Conservation (phyloP, 2,888 invertebrate species). For the Oasisia sp. region DNA sequence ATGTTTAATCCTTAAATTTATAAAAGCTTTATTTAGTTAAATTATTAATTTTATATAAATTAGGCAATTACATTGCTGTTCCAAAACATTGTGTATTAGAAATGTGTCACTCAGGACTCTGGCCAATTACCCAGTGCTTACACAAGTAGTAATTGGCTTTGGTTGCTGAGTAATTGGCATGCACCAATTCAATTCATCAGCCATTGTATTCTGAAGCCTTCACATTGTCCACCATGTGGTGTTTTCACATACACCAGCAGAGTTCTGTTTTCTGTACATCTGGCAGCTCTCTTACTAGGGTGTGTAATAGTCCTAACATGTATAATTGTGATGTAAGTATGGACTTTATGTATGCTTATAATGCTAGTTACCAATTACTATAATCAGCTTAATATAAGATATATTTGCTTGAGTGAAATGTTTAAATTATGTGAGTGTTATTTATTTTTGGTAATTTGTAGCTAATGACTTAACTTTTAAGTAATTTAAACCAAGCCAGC, state of each 20-base stretch:
- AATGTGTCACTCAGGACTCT: not conserved
- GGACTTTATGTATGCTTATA: no score
- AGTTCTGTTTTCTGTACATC: not conserved
- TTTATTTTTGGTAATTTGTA: no score
- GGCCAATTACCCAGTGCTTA: not conserved
- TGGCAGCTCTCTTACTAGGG: not conserved
- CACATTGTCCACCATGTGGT: not conserved
- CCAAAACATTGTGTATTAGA: not conserved
- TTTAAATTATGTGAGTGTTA: not conserved
- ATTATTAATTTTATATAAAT: not conserved
- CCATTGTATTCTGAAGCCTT: not conserved
- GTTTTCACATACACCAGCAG: not conserved
- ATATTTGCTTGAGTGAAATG: not conserved
- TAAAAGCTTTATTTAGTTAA: not conserved
- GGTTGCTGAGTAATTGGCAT: not conserved
- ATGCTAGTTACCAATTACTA: no score
- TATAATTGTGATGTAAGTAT: no score
- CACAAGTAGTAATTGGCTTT: not conserved
- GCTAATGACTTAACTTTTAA: no score
- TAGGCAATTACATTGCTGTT: not conserved
- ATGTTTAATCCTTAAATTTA: not conserved
- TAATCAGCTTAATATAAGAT: not conserved
- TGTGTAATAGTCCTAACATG: not conserved
- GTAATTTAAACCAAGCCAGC: no score
- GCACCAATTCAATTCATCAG: not conserved